These are phyloP conservation scores for Epinotia bilunana DNA, from an alignment of 2,888 invertebrate species.

Conservation along the genomic window DNA sequence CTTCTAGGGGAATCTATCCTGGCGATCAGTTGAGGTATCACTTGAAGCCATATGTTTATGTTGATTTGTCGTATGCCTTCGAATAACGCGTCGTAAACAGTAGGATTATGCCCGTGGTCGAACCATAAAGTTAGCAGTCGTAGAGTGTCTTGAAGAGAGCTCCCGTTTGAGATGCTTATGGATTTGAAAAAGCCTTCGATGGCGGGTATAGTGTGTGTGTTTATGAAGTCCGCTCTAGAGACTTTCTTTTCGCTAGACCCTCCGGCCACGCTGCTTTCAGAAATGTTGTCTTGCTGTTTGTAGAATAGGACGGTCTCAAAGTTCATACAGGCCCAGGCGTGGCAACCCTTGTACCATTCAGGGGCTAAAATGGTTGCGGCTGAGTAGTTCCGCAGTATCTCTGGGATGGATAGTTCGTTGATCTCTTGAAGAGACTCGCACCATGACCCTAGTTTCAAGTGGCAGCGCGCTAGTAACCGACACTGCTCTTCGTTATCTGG, in stretches of 20 bases:
- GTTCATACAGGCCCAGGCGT: constrained; percentile 98
- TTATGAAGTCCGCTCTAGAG: constrained; percentile 74
- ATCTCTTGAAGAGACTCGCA: constrained; percentile 94
- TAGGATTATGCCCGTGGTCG: constrained; percentile 97
- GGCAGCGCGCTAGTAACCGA: constrained; percentile 90
- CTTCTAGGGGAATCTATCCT: constrained; percentile 97
- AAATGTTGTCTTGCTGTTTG: constrained; percentile 80
- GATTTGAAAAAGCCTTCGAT: constrained; percentile 98
- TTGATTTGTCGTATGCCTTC: constrained; percentile 97
- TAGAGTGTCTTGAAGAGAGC: constrained; percentile 97
- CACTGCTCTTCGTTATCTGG: constrained; percentile 83
- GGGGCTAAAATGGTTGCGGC: constrained; percentile 93
- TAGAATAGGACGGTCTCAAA: constrained; percentile 94
- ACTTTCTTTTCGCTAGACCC: constrained; percentile 78
- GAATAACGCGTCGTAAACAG: constrained; percentile 96
- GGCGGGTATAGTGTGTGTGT: constrained; percentile 92
- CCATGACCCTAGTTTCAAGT: constrained; percentile 97
- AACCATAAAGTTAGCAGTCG: constrained; percentile 98
- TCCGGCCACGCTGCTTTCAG: constrained; percentile 75
- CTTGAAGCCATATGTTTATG: constrained; percentile 99
- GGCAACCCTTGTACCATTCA: constrained; percentile 99
- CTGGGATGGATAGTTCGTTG: constrained; percentile 90
- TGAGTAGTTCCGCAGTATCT: constrained; percentile 89
- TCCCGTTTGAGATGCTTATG: constrained; percentile 95
- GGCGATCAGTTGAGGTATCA: constrained; percentile 99